Percentiles rank a stretch among this genome's conserved stretches.
phyloP scores from a whole-genome alignment of 2,888 invertebrate genomes.

The Chrysolina haemoptera region DNA sequence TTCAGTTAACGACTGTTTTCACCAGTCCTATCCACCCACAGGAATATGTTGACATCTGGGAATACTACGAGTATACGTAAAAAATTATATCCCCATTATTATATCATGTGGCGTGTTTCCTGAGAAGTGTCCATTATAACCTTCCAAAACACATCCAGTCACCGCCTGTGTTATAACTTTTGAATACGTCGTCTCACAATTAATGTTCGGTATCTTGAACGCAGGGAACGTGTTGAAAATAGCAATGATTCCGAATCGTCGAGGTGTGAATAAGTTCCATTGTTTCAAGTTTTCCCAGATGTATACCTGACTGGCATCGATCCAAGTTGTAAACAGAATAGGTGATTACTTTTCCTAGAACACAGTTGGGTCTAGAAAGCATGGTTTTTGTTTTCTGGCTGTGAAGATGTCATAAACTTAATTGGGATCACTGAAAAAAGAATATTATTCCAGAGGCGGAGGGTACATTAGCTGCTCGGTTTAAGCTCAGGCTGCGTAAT shows the following conservation, averaged over 20 bases:
- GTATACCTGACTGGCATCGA: constrained; percentile 18
- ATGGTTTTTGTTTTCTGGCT: not conserved
- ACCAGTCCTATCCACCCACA: no score
- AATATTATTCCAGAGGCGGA: not conserved
- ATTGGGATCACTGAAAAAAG: not conserved
- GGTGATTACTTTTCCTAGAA: not conserved
- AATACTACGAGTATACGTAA: no score
- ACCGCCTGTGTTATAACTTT: not conserved
- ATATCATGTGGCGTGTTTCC: no score
- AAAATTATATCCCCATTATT: no score
- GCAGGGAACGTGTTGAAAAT: constrained; percentile 13
- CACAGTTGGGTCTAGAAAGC: not conserved
- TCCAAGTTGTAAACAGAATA: constrained; percentile 11
- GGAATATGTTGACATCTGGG: no score
- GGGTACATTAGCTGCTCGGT: no score
- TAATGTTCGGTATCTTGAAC: constrained; percentile 14
- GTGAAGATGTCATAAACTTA: not conserved
- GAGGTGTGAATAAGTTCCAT: constrained; percentile 10
- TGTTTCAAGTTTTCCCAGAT: constrained; percentile 19
- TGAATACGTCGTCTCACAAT: constrained; percentile 4
- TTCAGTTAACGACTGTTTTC: no score
- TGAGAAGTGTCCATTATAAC: no score
- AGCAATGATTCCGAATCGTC: not conserved
- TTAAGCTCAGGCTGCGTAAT: no score
- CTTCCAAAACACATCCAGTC: not conserved